Base-by-base conservation (phyloP, 2,888 invertebrate species). In the Trachelus stipa region DNA sequence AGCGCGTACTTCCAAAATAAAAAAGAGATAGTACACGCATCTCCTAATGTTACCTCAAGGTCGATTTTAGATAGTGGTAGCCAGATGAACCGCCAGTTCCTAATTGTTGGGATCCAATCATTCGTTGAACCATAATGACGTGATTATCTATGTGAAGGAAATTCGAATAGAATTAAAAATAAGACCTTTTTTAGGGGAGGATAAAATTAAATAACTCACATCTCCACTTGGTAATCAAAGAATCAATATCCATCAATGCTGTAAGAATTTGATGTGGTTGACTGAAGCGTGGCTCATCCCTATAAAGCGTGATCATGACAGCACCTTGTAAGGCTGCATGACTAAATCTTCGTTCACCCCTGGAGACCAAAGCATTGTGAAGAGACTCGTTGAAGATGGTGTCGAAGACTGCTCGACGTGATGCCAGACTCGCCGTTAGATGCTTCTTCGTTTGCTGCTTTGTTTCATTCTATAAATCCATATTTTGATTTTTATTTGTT, bases 81-180 rank as follows among this genome's bases (percentile, higher is more conserved):
- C 99, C 99, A 0, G 98, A 98, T 11, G 99, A 99, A 4, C 99
- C 99, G 30, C 99, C 99, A 0, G 99, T 99, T 33, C 99, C 99
- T 12, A 98, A 93, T 88, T 97, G 97, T 89, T 98, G 98, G 0
- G 98, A 97, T 0, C 99, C 99, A 85, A 99, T 97, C 99, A 99
- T 99, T 85, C 99, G 94, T 92, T 99, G 99, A 34, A 99, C 99
- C 96, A 99, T 97, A 87, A 98, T 95, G 73, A 99, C 97, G 92
- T 99, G 99, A 92, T 99, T 99, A 92, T 99, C 99, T 99, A 92
- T 68, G 69, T 6, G 81, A 79, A 69, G 15, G 1, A 40, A 75
- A 85, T 71, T 30, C 9, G 2, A 56, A 15, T 37, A 34, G 68
- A 73, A 77, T 34, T 12, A 69, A 34, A 68, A 73, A 34, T 77